Base-by-base conservation (phyloP, 2,888 invertebrate genomes). In the Diploptera punctata region DNA sequence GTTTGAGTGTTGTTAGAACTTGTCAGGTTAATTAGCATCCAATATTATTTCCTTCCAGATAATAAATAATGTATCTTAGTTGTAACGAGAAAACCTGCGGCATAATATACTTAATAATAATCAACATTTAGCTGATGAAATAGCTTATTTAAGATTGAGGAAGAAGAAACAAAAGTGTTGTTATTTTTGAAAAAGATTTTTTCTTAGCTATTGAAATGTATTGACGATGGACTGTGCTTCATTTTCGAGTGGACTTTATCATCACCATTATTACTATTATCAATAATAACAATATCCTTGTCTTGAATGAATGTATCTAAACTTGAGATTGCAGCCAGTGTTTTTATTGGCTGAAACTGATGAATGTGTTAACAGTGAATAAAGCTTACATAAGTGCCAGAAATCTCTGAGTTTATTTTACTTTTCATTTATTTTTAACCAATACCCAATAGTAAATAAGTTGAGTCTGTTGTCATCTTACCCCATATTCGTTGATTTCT, bases 141-240 rank as follows among this genome's bases (percentile, higher is more conserved):
- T 70, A 70, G 70, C 70, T 70, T 70, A 61, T 70, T 61, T 29
- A 60, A 70, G 61, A 18, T 31, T 33, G 44, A 65, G 31, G 47
- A 69, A 62, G 26, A 65, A 54, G 33, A 60, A 72, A 61, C 18
- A 67, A 75, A 71, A 75, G 61, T 70, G 70, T 75, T 75, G 75
- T 75, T 74, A 75, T 75, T 75, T 75, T 75, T 75, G 70, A 75
- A 75, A 72, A 74, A 72, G 67, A 69, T 72, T 74, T 73, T 73
- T 75, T 71, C 75, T 72, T 75, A 75, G 75, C 73, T 73, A 70
- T 67, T 74, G 68, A 73, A 74, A 49, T 74, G 70, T 75, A 73
- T 61, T 62, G 38, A 70, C 7, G 67, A 73, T 68, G 74, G 68
- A 74, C 71, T 70, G 67, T 74, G 74, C 71, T 74, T 74, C 68